Conservation (phyloP, 2,113 vertebrate genomes). For the Nerophis ophidion region DNA sequence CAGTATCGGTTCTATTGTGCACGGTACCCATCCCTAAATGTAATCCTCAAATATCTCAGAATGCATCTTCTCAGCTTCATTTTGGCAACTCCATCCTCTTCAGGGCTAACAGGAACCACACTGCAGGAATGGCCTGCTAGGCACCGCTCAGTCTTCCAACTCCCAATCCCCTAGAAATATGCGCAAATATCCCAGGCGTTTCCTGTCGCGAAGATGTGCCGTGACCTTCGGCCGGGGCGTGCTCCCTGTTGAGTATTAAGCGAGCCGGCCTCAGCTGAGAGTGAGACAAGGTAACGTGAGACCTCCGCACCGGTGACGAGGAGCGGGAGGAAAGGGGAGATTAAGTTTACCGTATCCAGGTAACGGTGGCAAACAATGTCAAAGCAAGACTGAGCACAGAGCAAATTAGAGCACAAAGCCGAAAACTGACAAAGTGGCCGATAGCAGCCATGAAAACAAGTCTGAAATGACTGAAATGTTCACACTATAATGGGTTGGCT, state of each 20-base stretch:
- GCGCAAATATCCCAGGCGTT: slow-evolving; percentile 25
- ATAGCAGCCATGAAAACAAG: slow-evolving; percentile 30
- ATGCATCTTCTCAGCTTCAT: no score
- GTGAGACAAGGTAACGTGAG: slow-evolving; percentile 44
- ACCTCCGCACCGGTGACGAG: slow-evolving; percentile 22
- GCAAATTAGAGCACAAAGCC: slow-evolving; percentile 23
- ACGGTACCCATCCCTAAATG: no score
- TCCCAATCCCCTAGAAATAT: slow-evolving; percentile 3
- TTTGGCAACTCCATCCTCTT: neutral
- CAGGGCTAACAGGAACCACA: slow-evolving; percentile 9
- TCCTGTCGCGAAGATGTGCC: slow-evolving; percentile 32
- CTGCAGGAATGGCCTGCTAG: slow-evolving; percentile 10
- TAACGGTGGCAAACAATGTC: slow-evolving; percentile 56
- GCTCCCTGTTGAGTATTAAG: slow-evolving; percentile 9
- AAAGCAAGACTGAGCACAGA: slow-evolving; percentile 39
- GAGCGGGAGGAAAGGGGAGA: slow-evolving; percentile 21
- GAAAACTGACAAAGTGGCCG: slow-evolving; percentile 31
- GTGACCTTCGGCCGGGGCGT: slow-evolving; percentile 35
- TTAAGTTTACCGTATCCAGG: slow-evolving; percentile 54
- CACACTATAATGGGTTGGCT: slow-evolving; percentile 13
- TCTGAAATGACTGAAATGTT: slow-evolving; percentile 15
- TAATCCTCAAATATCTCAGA: no score
- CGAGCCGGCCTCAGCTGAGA: slow-evolving; percentile 19
- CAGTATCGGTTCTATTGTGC: no score
- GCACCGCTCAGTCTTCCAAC: slow-evolving; percentile 5